These are phyloP conservation scores for Pristionchus arcanus DNA, from an alignment of 2,888 invertebrate genomes.

Conservation along the genomic window DNA sequence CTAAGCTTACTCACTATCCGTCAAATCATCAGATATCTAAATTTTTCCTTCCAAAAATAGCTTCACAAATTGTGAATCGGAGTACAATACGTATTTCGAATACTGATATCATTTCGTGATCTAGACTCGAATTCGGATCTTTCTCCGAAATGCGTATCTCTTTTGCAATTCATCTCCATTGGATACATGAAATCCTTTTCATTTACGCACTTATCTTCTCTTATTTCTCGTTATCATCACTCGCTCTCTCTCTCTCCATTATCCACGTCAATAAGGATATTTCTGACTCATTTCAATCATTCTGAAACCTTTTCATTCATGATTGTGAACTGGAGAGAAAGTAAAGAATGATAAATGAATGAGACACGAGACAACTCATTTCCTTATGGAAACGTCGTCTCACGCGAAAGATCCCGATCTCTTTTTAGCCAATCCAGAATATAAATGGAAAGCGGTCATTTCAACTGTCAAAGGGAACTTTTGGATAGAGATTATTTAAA, in stretches of 20 bases:
- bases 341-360: not conserved
- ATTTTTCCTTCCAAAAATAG: not conserved
- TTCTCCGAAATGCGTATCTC: not conserved
- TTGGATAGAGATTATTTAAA: not conserved
- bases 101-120: not conserved
- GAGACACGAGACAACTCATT: slow-evolving; percentile 24
- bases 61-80: not conserved
- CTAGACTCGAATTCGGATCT: not conserved
- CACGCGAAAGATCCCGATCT: slow-evolving; percentile 5
- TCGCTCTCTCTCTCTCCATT: not conserved
- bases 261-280: slow-evolving; percentile 9
- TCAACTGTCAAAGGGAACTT: not conserved
- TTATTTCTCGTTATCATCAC: not conserved
- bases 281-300: not conserved
- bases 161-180: not conserved
- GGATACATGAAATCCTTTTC: not conserved
- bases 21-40: too few species aligned
- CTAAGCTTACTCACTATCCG: not conserved
- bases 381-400: slow-evolving; percentile 48
- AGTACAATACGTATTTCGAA: not conserved
- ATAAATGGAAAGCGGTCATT: not conserved
- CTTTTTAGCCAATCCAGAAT: slow-evolving; percentile 22
- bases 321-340: not conserved
- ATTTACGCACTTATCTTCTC: slow-evolving; percentile 14
- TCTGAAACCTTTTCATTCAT: not conserved